phyloP scores from a whole-genome alignment of 2,113 vertebrate genomes.

The Microtus montanus region DNA sequence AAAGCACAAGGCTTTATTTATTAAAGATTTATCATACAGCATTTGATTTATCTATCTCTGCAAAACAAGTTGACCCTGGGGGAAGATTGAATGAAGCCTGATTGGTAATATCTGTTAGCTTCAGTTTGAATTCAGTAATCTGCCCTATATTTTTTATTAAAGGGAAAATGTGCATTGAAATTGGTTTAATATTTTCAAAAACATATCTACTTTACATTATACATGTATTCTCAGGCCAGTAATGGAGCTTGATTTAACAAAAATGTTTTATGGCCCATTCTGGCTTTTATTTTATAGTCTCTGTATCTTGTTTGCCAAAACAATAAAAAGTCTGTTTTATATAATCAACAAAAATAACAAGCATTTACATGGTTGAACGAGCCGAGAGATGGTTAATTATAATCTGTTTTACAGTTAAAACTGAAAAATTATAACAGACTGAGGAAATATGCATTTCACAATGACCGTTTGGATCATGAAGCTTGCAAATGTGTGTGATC shows the following conservation, averaged over 20 bases:
- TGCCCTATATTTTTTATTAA: conserved; percentile 57
- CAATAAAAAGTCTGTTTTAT: conserved; percentile 70
- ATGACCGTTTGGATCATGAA: conserved; percentile 11
- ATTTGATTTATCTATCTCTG: neutral
- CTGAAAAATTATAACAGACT: conserved; percentile 47
- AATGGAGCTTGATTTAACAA: conserved; percentile 48
- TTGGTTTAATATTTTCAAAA: conserved; percentile 52
- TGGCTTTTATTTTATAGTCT: conserved; percentile 61
- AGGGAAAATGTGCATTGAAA: conserved; percentile 52
- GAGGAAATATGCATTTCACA: conserved; percentile 29
- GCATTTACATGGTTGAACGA: conserved; percentile 61
- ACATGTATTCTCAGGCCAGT: conserved; percentile 57
- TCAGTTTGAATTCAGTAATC: conserved; percentile 36
- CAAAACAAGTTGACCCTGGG: neutral
- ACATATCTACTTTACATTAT: conserved; percentile 35
- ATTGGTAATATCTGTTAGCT: conserved; percentile 24
- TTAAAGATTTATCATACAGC: neutral
- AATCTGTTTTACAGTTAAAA: conserved; percentile 61
- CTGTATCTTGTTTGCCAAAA: conserved; percentile 63
- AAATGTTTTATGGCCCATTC: conserved; percentile 57
- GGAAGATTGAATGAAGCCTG: neutral
- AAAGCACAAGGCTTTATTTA: conserved; percentile 37
- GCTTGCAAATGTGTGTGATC: neutral
- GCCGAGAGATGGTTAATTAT: conserved; percentile 55
- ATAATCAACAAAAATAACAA: conserved; percentile 76